Conservation (phyloP, 2,113 vertebrate genomes). For the Cottus gobio region DNA sequence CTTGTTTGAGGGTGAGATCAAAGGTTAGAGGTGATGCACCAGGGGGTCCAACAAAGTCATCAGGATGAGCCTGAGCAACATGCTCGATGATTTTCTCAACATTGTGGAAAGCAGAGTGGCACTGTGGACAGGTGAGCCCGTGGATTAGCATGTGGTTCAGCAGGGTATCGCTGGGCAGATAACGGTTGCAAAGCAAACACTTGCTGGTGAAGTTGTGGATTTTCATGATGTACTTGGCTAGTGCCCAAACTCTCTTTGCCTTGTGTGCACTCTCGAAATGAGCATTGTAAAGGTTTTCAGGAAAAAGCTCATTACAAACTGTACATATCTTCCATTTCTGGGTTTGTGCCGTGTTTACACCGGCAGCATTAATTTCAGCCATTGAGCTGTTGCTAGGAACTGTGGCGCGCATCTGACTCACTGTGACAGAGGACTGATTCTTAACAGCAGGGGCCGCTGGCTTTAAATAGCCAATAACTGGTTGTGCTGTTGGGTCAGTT, state of each 20-base stretch:
- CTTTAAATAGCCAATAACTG: constrained; percentile 91
- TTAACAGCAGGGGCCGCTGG: constrained; percentile 87
- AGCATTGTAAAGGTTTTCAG: constrained; percentile 95
- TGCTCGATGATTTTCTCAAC: constrained; percentile 97
- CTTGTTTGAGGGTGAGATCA: constrained; percentile 94
- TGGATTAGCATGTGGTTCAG: constrained; percentile 99
- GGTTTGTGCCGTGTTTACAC: constrained; percentile 87
- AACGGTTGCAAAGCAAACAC: constrained; percentile 98
- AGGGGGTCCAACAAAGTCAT: constrained; percentile 90
- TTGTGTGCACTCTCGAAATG: constrained; percentile 98
- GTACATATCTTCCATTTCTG: constrained; percentile 99
- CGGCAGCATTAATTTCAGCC: constrained; percentile 57
- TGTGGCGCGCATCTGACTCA: constrained; percentile 83
- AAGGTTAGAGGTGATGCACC: constrained; percentile 94
- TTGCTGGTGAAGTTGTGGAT: constrained; percentile 99
- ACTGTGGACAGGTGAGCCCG: constrained; percentile 95
- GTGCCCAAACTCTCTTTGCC: constrained; percentile 94
- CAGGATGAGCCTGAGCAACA: constrained; percentile 88
- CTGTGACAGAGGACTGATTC: constrained; percentile 71
- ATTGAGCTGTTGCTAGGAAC: constrained; percentile 77
- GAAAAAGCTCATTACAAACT: constrained; percentile 98
- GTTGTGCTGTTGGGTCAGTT: constrained; percentile 87
- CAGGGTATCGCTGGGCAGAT: constrained; percentile 94
- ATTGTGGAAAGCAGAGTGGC: constrained; percentile 94
- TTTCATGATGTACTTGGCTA: constrained; percentile 99